Base-by-base conservation (phyloP, 2,888 invertebrate species). In the Mythimna pallens region DNA sequence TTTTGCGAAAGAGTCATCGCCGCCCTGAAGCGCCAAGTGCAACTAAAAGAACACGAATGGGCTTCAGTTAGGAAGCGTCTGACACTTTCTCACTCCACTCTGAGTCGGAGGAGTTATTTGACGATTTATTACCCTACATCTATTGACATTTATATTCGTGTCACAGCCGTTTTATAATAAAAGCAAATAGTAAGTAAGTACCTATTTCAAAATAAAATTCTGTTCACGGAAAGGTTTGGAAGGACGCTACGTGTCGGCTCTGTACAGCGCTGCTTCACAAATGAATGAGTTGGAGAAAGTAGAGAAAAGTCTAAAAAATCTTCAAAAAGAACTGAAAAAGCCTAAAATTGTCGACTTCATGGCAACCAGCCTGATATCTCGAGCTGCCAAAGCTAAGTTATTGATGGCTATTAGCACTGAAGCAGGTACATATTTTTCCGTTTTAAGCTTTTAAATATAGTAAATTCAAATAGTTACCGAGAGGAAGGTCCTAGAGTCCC, bases 211-310 rank as follows among this genome's bases (percentile, higher is more conserved):
- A 58, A 17, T 34, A 62, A 54, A 65, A 65, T 54, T 67, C 30
- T 68, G 9, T 61, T 43, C 54, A 55, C 58, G 54, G 2, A 62
- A 52, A 94, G 95, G 95, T 58, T 83, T 93, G 34, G 94, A 94
- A 87, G 95, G 95, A 0, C 90, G 93, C 2, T 95, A 95, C 63
- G 94, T 94, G 7, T 78, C 92, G 5, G 94, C 95, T 2, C 80
- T 95, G 3, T 95, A 92, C 74, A 93, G 94, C 54, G 95, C 94
- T 7, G 92, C 92, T 36, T 69, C 85, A 2, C 89, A 94, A 79
- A 89, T 83, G 87, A 90, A 92, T 0, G 87, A 95, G 72, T 71
- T 95, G 3, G 93, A 95, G 0, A 85, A 89, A 12, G 92, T 92
- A 3, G 94, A 94, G 69, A 88, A 91, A 79, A 81, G 91, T 82